These are phyloP conservation scores for Apamea sordens DNA, from an alignment of 2,888 invertebrate species.

Conservation along the genomic window DNA sequence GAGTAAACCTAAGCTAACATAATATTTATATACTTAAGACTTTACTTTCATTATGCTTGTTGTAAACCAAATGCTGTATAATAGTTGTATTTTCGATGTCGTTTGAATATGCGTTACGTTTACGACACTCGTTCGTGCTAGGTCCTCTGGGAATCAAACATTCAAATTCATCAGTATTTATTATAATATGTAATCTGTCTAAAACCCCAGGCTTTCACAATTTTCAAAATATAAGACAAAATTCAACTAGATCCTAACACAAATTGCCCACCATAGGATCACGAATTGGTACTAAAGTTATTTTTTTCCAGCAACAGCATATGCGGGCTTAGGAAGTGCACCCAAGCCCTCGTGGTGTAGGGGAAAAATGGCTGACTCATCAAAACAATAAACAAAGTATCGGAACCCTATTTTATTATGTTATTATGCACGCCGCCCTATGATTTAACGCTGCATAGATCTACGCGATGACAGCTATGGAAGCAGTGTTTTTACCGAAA, in stretches of 20 bases:
- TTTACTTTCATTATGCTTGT: background rate
- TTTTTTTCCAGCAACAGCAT: constrained; percentile 80
- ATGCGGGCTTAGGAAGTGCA: constrained; percentile 82
- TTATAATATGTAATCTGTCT: background rate
- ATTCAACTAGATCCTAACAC: constrained; percentile 20
- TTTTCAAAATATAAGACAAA: background rate
- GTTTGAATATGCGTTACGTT: background rate
- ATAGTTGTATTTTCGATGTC: background rate
- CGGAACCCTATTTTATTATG: constrained; percentile 88
- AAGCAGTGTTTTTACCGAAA: constrained; percentile 8
- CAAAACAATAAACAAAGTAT: constrained; percentile 91
- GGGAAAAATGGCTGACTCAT: constrained; percentile 88
- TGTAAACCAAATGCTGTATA: background rate
- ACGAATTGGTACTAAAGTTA: constrained; percentile 51
- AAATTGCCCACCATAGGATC: background rate
- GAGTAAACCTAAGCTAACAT: background rate
- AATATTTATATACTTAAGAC: background rate
- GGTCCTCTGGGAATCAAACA: background rate
- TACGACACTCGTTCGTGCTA: background rate
- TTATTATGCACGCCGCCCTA: constrained; percentile 89
- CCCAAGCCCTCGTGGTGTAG: constrained; percentile 73
- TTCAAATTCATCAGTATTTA: background rate
- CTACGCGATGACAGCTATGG: constrained; percentile 68
- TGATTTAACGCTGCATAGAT: constrained; percentile 88
- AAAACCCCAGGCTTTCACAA: background rate